Evolutionary conservation across 2,888 invertebrate species (phyloP).

Genomic region (Notodonta ziczac): DNA sequence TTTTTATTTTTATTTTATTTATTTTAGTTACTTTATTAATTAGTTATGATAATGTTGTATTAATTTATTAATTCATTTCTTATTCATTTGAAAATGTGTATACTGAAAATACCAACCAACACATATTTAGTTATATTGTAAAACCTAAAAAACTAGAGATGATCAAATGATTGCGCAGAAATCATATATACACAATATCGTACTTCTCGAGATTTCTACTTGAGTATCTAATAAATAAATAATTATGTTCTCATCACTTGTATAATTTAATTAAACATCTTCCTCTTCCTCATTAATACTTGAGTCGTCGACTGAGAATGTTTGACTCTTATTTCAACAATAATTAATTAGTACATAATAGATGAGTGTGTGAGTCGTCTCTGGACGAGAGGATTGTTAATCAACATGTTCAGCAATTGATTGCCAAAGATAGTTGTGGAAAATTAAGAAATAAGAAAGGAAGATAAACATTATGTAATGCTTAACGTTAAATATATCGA

Average conservation of each 20-base stretch:
- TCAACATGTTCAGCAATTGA: neutral
- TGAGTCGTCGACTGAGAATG: neutral
- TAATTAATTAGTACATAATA: neutral
- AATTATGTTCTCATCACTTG: slow-evolving; percentile 19
- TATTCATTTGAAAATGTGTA: no score
- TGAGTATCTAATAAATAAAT: slow-evolving; percentile 25
- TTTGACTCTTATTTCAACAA: neutral
- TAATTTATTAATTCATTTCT: no score
- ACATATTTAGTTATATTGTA: neutral
- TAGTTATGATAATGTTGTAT: no score
- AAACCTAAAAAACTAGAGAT: neutral
- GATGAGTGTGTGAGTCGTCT: neutral
- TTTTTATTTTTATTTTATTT: no score
- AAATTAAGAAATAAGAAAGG: no score
- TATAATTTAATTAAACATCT: slow-evolving; percentile 23
- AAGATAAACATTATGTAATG: no score
- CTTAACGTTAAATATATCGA: no score
- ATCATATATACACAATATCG: slow-evolving; percentile 4
- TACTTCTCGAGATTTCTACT: slow-evolving; percentile 24
- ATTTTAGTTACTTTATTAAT: no score
- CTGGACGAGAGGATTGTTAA: neutral
- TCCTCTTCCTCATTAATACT: slow-evolving; percentile 10
- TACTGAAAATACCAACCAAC: no score
- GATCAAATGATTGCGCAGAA: slow-evolving; percentile 1
- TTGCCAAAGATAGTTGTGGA: no score